These are phyloP conservation scores for Drosophila pachea DNA, from an alignment of 1,140 invertebrate genomes.

Conservation along the genomic window DNA sequence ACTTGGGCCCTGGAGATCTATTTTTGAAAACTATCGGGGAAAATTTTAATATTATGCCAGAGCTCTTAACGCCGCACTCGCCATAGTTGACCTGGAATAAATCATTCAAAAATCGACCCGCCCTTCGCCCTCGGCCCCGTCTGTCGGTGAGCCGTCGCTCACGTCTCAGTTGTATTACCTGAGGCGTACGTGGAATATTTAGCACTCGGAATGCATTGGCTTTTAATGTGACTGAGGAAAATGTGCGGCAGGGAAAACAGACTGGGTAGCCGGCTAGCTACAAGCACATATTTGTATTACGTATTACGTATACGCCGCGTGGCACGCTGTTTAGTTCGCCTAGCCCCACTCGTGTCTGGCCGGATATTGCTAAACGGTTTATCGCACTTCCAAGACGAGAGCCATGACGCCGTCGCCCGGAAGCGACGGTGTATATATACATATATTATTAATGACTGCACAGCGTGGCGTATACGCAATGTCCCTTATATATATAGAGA, in stretches of 20 bases:
- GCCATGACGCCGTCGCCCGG: conserved; percentile 27
- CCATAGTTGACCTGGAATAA: no score
- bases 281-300: conserved; percentile 18
- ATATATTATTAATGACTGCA: conserved; percentile 67
- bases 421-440: no score
- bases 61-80: no score
- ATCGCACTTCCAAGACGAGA: conserved; percentile 61
- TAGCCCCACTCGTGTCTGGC: conserved; percentile 12
- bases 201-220: neutral
- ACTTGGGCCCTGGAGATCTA: no score
- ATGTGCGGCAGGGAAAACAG: conserved; percentile 5
- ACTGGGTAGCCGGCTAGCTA: conserved; percentile 10
- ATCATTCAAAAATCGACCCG: no score
- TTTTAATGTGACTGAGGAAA: conserved; percentile 17
- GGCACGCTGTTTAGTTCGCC: conserved; percentile 7
- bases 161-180: no score
- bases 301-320: conserved; percentile 18
- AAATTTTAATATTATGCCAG: no score
- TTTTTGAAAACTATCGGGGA: no score
- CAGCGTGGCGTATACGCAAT: conserved; percentile 67
- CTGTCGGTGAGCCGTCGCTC: no score
- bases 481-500: conserved; percentile 26
- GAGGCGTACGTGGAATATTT: no score
- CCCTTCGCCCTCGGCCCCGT: no score
- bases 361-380: conserved; percentile 73